These are phyloP conservation scores for Castor canadensis DNA, from an alignment of 2,113 vertebrate genomes.

Conservation along the genomic window DNA sequence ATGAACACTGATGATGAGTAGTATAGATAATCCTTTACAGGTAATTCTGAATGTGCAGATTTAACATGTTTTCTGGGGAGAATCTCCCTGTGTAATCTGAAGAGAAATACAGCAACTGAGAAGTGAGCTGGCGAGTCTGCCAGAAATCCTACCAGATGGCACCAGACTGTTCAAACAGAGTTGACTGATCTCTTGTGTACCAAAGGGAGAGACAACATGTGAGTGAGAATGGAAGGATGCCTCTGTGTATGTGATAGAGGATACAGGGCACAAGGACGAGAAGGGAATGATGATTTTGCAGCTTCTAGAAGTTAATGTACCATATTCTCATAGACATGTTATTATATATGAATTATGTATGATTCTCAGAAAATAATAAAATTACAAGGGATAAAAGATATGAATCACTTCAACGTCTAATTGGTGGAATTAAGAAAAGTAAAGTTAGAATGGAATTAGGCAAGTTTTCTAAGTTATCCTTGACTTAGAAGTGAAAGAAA, in stretches of 20 bases:
- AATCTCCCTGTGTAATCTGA: not conserved
- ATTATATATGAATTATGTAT: not conserved
- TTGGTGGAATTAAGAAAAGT: not conserved
- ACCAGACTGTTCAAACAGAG: not conserved
- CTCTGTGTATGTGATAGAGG: not conserved
- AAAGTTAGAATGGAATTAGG: not conserved
- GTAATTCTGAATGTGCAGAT: not conserved
- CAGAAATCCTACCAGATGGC: not conserved
- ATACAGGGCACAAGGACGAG: not conserved
- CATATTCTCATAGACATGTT: not conserved
- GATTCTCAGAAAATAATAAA: slow-evolving; percentile 16
- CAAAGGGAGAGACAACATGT: not conserved
- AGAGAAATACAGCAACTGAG: not conserved
- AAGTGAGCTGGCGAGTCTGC: not conserved
- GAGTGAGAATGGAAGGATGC: not conserved
- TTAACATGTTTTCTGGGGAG: not conserved
- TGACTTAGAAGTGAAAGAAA: not conserved
- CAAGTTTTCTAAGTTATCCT: not conserved
- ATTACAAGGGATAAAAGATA: not conserved
- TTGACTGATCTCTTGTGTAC: not conserved
- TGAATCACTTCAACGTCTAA: not conserved
- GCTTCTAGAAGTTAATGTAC: not conserved
- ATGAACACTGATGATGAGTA: not conserved
- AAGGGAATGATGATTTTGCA: not conserved
- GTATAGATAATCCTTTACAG: not conserved